A percentile compares a stretch with the other conserved stretches of the same genome.
Conservation (phyloP, 2,797 vertebrate species). For the Protosalanx chinensis region DNA sequence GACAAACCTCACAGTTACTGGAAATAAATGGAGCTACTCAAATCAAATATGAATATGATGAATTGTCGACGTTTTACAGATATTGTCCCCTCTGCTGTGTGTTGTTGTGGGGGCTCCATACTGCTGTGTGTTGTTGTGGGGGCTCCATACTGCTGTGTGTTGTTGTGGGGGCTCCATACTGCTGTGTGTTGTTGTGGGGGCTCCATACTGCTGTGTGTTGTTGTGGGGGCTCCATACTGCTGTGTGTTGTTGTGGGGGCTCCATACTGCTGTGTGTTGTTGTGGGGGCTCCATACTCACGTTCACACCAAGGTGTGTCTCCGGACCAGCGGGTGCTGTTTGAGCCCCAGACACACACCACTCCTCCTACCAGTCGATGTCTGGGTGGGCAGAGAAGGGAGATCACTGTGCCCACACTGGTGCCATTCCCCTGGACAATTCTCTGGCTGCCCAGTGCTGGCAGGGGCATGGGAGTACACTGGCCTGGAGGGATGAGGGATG, state of each 20-base stretch:
- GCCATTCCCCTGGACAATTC: constrained; percentile 80
- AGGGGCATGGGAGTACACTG: constrained; percentile 72
- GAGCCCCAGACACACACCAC: constrained; percentile 72
- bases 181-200: not conserved
- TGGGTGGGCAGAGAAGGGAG: constrained; percentile 77
- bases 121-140: constrained; percentile 24
- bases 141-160: constrained; percentile 29
- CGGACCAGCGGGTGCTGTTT: constrained; percentile 78
- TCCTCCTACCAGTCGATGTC: constrained; percentile 76
- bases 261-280: constrained; percentile 30
- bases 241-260: not conserved
- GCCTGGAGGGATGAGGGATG: constrained; percentile 50
- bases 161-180: constrained; percentile 31
- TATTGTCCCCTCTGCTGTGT: not conserved
- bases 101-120: constrained; percentile 1
- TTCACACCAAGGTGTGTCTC: constrained; percentile 75
- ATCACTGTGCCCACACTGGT: constrained; percentile 80
- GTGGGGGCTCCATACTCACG: constrained; percentile 65
- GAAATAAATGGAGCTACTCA: no score
- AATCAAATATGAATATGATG: constrained; percentile 3
- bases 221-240: constrained; percentile 31
- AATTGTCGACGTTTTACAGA: not conserved
- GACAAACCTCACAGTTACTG: not conserved
- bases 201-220: constrained; percentile 29
- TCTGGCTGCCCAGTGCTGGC: constrained; percentile 74